Base-by-base conservation (phyloP, 1,140 invertebrate species). In the Pachypsylla venusta region DNA sequence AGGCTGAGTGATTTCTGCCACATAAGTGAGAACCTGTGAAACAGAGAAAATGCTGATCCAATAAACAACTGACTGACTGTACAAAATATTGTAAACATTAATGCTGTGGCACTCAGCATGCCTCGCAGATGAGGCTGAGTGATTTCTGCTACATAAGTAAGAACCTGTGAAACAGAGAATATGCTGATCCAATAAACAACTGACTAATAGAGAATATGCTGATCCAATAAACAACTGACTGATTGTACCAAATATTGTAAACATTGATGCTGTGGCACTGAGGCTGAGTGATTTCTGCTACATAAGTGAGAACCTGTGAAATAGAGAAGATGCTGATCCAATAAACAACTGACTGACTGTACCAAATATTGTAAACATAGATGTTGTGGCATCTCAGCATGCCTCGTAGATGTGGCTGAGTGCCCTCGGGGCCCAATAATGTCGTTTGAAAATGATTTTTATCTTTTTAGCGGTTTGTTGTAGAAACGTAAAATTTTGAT, bases 121-220 rank as follows among this genome's bases (percentile, higher is more conserved):
- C 85, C 85, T 26, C 85, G 75, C 13, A 87, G 70, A 65, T 84
- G 79, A 0, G 85, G 85, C 64, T 86, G 80, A 1, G 84, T 84
- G 5, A 88, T 79, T 70, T 88, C 85, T 1, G 85, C 84, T 12
- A 87, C 83, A 67, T 87, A 88, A 0, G 85, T 87, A 63, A 88
- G 70, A 54, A 83, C 80, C 81, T 83, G 66, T 22, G 70, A 68
- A 59, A n/a, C n/a, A n/a, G n/a, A n/a, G n/a, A n/a, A n/a, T n/a
- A n/a, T n/a, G n/a, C n/a, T n/a, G n/a, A n/a, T n/a, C n/a, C n/a
- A n/a, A n/a, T n/a, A n/a, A n/a, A 83, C 80, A 81, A 83, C 66
- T 22, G 70, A 68, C n/a, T 26, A 22, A 54, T n/a, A 35, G 19
- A n/a, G 2, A n/a, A n/a, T n/a, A n/a, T n/a, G n/a, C n/a, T n/a